A percentile compares a stretch with the other conserved stretches of the same genome.
Evolutionary conservation across 2,888 invertebrate species (phyloP).

Genomic region (Andrena chrysosceles): DNA sequence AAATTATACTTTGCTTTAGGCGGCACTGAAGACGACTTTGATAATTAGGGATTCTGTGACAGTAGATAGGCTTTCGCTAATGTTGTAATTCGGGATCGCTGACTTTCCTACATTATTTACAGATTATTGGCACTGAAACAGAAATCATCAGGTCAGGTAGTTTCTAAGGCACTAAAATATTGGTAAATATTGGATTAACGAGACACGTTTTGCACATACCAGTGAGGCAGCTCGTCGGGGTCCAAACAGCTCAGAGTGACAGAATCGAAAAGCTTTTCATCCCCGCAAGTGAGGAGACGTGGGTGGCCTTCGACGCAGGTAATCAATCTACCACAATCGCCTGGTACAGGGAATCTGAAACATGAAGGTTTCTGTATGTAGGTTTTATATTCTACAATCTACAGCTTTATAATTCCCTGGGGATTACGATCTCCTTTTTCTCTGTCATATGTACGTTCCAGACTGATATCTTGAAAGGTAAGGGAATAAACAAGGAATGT

Average conservation of each 20-base stretch:
- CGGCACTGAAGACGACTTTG: not conserved
- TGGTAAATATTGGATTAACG: not conserved
- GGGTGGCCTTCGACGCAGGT: slow-evolving; percentile 97
- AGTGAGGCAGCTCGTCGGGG: slow-evolving; percentile 86
- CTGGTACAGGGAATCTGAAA: slow-evolving; percentile 91
- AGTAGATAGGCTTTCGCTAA: not conserved
- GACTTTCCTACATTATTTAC: slow-evolving; percentile 58
- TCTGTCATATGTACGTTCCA: no score
- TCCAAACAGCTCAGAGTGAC: slow-evolving; percentile 94
- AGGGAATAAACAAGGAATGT: no score
- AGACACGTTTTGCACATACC: slow-evolving; percentile 73
- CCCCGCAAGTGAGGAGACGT: slow-evolving; percentile 94
- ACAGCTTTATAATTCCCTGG: no score
- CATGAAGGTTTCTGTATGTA: not conserved
- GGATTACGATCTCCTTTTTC: no score
- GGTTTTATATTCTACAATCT: no score
- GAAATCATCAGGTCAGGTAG: not conserved
- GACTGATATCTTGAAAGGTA: no score
- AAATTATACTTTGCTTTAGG: not conserved
- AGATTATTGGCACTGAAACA: slow-evolving; percentile 74
- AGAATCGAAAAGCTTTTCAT: slow-evolving; percentile 95
- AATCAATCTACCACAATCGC: slow-evolving; percentile 94
- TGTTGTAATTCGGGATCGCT: not conserved
- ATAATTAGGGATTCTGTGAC: not conserved
- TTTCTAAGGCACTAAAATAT: not conserved